phyloP scores from a whole-genome alignment of 2,888 invertebrate genomes.

The Acrobasis consociella region DNA sequence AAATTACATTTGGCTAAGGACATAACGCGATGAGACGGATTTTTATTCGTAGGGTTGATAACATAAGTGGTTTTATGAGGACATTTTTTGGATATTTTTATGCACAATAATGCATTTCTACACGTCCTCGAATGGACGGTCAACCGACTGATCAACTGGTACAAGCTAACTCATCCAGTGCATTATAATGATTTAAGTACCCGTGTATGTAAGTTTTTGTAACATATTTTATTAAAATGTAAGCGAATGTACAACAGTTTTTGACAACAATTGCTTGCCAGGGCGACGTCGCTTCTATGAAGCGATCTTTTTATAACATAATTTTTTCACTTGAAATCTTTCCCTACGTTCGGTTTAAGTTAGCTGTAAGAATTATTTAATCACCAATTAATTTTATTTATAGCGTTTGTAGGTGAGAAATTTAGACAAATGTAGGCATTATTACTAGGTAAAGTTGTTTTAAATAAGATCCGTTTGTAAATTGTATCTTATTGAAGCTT shows the following conservation, averaged over 20 bases:
- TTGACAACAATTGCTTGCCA: slow-evolving; percentile 61
- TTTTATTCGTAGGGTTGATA: slow-evolving; percentile 38
- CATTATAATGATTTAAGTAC: slow-evolving; percentile 70
- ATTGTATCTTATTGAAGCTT: slow-evolving; percentile 54
- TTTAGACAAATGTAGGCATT: slow-evolving; percentile 65
- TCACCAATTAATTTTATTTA: slow-evolving; percentile 53
- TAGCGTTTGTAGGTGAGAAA: slow-evolving; percentile 51
- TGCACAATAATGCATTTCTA: slow-evolving; percentile 72
- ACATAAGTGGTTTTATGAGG: slow-evolving; percentile 56
- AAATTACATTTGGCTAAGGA: too few relatives aligned
- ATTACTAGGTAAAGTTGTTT: slow-evolving; percentile 61
- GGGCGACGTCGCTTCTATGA: slow-evolving; percentile 72
- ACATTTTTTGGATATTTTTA: slow-evolving; percentile 56
- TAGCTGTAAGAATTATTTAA: slow-evolving; percentile 54
- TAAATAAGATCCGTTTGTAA: slow-evolving; percentile 48
- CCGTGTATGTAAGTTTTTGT: slow-evolving; percentile 70
- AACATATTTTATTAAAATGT: slow-evolving; percentile 65
- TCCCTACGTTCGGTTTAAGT: slow-evolving; percentile 33
- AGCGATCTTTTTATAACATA: slow-evolving; percentile 47
- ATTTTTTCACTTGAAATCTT: slow-evolving; percentile 36
- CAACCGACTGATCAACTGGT: slow-evolving; percentile 67
- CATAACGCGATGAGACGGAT: too few relatives aligned
- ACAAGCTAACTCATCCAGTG: slow-evolving; percentile 76
- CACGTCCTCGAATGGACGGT: slow-evolving; percentile 53
- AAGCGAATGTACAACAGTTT: slow-evolving; percentile 61